Evolutionary conservation across 2,797 vertebrate genomes (phyloP).

Genomic region (Myotis daubentonii): DNA sequence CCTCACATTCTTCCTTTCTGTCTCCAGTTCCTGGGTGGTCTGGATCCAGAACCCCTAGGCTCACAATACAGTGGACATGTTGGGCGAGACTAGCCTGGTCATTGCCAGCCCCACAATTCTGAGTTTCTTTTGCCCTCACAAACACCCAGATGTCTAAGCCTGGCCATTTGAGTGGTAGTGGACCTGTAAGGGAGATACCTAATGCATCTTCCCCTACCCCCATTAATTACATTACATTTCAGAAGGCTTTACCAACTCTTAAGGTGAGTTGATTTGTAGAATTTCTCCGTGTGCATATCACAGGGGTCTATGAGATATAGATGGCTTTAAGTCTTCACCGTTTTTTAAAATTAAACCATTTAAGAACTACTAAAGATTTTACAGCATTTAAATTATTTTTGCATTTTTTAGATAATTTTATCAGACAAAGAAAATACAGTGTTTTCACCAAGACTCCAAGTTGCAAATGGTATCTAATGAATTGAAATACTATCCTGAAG

Average conservation of each 20-base stretch:
- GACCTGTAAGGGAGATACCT: not conserved
- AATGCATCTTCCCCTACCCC: not conserved
- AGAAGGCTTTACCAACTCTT: not conserved
- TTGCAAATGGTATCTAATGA: not conserved
- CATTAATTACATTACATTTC: not conserved
- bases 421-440: not conserved
- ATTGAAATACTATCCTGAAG: not conserved
- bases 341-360: not conserved
- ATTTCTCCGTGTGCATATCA: not conserved
- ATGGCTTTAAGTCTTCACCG: not conserved
- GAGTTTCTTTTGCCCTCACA: not conserved
- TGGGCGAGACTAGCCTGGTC: not conserved
- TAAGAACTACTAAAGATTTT: constrained; percentile 14
- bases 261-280: not conserved
- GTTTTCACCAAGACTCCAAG: not conserved
- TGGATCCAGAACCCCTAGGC: not conserved
- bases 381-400: constrained; percentile 26
- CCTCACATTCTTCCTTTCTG: not conserved
- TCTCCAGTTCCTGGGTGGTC: not conserved
- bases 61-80: not conserved
- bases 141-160: not conserved
- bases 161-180: not conserved
- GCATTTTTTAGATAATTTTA: not conserved
- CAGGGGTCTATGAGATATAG: not conserved
- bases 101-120: not conserved